phyloP scores from a whole-genome alignment of 1,140 invertebrate genomes.

The Dreissena rostriformis region DNA sequence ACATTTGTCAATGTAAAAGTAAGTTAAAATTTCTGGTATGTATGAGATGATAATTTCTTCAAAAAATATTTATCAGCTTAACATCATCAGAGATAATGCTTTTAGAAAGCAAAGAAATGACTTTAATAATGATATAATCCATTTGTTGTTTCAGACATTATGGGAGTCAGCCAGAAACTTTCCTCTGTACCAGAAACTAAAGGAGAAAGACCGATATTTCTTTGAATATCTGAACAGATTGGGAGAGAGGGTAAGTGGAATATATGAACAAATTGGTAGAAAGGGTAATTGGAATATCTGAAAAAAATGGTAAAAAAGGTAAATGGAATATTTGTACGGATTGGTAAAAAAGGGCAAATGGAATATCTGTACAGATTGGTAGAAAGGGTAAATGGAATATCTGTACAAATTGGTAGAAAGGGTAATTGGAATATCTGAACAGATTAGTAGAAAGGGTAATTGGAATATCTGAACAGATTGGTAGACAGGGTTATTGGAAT shows the following conservation, averaged over 20 bases:
- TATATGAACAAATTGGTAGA: not conserved
- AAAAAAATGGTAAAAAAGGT: not conserved
- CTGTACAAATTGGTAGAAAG: too few relatives aligned
- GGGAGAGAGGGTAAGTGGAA: slow-evolving; percentile 41
- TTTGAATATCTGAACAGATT: slow-evolving; percentile 53
- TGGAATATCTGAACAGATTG: too few relatives aligned
- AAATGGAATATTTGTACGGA: not conserved
- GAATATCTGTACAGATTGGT: not conserved
- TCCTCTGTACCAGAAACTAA: slow-evolving; percentile 37
- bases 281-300: not conserved
- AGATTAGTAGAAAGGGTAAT: too few relatives aligned
- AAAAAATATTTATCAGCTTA: not conserved
- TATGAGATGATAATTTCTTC: not conserved
- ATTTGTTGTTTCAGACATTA: slow-evolving; percentile 17
- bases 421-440: too few relatives aligned
- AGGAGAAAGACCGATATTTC: slow-evolving; percentile 38
- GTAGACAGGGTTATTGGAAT: too few relatives aligned
- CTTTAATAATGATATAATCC: too few relatives aligned
- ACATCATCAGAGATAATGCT: too few relatives aligned
- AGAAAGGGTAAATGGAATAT: too few relatives aligned
- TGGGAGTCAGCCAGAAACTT: slow-evolving; percentile 42
- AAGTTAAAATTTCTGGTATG: too few relatives aligned
- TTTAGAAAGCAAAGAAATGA: too few relatives aligned
- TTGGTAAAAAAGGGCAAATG: not conserved
- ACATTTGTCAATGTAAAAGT: too few relatives aligned